Percentiles rank a stretch among this genome's conserved stretches.
phyloP scores from a whole-genome alignment of 2,888 invertebrate species.

The Aromia moschata region DNA sequence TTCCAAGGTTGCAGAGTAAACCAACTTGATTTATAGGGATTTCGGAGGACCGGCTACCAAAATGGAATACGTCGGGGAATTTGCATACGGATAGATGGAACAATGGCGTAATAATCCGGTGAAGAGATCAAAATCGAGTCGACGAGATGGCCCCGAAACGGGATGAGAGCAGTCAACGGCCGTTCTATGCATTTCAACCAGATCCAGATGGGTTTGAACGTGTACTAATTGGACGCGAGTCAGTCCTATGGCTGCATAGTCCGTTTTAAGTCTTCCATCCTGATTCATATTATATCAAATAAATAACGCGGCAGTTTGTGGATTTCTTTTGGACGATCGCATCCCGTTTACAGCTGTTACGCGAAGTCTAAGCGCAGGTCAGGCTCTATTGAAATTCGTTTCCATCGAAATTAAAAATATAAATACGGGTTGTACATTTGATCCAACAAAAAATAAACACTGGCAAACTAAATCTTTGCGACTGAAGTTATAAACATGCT shows the following conservation, averaged over 20 bases:
- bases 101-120: conserved; percentile 56
- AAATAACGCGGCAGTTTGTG: conserved; percentile 48
- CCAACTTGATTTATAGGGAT: conserved; percentile 2
- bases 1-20: too few relatives aligned
- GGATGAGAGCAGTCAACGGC: conserved; percentile 33
- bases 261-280: conserved; percentile 58
- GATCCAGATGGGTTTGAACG: conserved; percentile 60
- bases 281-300: conserved; percentile 56
- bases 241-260: conserved; percentile 58
- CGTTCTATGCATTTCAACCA: conserved; percentile 56
- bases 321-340: conserved; percentile 43
- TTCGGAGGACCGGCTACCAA: conserved; percentile 39
- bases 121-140: conserved; percentile 60
- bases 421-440: too few relatives aligned
- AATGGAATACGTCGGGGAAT: conserved; percentile 40
- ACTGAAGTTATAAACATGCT: too few relatives aligned
- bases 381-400: too few relatives aligned
- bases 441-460: too few relatives aligned
- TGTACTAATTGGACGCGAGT: conserved; percentile 62
- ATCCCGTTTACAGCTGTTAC: conserved; percentile 6
- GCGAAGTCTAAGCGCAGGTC: too few relatives aligned
- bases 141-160: conserved; percentile 49
- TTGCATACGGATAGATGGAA: conserved; percentile 58
- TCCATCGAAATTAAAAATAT: too few relatives aligned
- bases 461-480: too few relatives aligned